Evolutionary conservation across 1,140 invertebrate genomes (phyloP).

Genomic region (Metopolophium dirhodum): DNA sequence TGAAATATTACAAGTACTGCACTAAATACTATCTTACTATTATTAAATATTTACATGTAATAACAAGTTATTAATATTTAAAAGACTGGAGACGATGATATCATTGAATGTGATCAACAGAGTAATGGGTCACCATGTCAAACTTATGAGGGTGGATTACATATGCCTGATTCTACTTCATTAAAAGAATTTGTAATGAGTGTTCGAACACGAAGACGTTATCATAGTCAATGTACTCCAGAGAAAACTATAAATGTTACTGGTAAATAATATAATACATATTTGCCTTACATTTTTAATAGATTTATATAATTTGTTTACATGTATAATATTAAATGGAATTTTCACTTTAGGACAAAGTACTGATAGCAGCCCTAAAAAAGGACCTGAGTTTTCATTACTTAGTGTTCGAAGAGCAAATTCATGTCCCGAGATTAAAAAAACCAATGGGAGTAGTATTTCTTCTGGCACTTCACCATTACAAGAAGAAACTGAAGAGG

Average conservation of each 20-base stretch:
- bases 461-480: constrained; percentile 60
- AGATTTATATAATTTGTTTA: not conserved
- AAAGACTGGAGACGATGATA: constrained; percentile 53
- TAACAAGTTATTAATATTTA: not conserved
- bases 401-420: constrained; percentile 66
- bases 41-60: not conserved
- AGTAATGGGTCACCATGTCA: constrained; percentile 65
- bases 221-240: constrained; percentile 69
- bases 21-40: not conserved
- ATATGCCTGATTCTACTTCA: constrained; percentile 69
- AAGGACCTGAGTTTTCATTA: constrained; percentile 58
- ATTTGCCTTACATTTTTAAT: not conserved
- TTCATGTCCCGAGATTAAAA: constrained; percentile 72
- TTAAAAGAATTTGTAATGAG: constrained; percentile 71
- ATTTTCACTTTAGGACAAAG: constrained; percentile 59
- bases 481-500: constrained; percentile 60
- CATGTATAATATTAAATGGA: not conserved
- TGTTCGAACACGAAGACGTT: constrained; percentile 68
- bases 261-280: constrained; percentile 37
- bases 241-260: constrained; percentile 57
- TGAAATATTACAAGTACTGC: constrained; percentile 37
- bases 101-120: constrained; percentile 64
- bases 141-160: constrained; percentile 65
- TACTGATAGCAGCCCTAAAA: constrained; percentile 64
- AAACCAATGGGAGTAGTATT: constrained; percentile 60